Evolutionary conservation across 2,888 invertebrate genomes (phyloP).

Genomic region (Sipunculus nudus): DNA sequence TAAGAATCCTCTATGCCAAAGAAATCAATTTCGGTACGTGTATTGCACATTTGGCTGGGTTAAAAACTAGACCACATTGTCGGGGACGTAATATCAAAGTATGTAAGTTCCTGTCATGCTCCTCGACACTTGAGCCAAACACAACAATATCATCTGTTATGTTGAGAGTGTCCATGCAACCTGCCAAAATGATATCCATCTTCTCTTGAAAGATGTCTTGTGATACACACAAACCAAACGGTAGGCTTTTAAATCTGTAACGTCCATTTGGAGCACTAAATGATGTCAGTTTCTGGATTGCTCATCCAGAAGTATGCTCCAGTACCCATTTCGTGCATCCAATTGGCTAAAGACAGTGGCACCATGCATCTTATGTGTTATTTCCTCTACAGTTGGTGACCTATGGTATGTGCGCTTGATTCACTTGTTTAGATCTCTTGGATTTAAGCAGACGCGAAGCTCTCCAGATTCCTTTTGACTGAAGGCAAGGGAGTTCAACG

Average conservation of each 20-base stretch:
- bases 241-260: conserved; percentile 7
- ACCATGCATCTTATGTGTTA: conserved; percentile 18
- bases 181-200: conserved; percentile 6
- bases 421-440: conserved; percentile 16
- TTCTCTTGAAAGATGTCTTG: conserved; percentile 11
- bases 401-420: conserved; percentile 19
- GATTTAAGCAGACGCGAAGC: conserved; percentile 25
- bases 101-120: conserved; percentile 6
- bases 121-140: neutral
- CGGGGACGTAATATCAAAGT: neutral
- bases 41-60: neutral
- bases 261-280: conserved; percentile 15
- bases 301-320: conserved; percentile 20
- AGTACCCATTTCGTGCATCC: conserved; percentile 30
- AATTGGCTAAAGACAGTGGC: conserved; percentile 22
- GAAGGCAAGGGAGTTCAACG: conserved; percentile 15
- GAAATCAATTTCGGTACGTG: conserved; percentile 17
- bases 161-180: neutral
- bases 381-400: conserved; percentile 26
- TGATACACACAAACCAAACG: conserved; percentile 10
- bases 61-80: conserved; percentile 5
- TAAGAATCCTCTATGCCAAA: too few relatives aligned
- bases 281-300: conserved; percentile 12
- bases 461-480: conserved; percentile 10
- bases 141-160: conserved; percentile 11